A percentile compares a stretch with the other conserved stretches of the same genome.
Conservation (phyloP, 53 echinoderm and acorn worm genomes). For the Temnopleurus reevesii region DNA sequence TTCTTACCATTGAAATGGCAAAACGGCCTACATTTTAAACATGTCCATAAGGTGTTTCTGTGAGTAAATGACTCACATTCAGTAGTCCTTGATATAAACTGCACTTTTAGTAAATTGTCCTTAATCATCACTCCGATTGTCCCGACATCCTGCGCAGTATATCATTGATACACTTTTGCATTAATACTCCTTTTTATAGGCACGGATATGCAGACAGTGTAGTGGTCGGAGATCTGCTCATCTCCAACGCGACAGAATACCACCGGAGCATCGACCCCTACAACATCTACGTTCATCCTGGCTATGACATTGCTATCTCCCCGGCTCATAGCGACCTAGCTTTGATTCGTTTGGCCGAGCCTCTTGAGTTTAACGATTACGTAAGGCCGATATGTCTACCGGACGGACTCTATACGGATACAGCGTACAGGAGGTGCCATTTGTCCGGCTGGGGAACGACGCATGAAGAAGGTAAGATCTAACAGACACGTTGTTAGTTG, state of each 20-base stretch:
- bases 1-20: too few species aligned
- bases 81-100: too few species aligned
- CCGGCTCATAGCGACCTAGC: conserved; percentile 4
- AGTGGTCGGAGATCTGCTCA: neutral
- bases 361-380: neutral
- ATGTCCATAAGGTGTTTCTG: too few species aligned
- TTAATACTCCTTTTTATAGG: too few species aligned
- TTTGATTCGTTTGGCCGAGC: neutral
- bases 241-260: neutral
- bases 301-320: neutral
- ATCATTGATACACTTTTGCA: too few species aligned
- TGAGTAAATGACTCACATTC: too few species aligned
- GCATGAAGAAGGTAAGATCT: too few species aligned
- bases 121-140: too few species aligned
- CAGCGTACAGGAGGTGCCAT: neutral
- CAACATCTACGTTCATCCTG: neutral
- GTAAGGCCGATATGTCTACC: conserved; percentile 12
- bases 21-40: too few species aligned
- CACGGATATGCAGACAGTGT: neutral
- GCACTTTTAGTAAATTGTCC: too few species aligned
- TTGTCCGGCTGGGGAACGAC: conserved; percentile 27
- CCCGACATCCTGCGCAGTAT: too few species aligned
- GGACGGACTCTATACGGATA: neutral
- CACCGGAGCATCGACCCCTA: neutral
- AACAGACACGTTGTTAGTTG: too few species aligned